Conservation (phyloP, 2,113 vertebrate species). For the Fukomys damarensis region DNA sequence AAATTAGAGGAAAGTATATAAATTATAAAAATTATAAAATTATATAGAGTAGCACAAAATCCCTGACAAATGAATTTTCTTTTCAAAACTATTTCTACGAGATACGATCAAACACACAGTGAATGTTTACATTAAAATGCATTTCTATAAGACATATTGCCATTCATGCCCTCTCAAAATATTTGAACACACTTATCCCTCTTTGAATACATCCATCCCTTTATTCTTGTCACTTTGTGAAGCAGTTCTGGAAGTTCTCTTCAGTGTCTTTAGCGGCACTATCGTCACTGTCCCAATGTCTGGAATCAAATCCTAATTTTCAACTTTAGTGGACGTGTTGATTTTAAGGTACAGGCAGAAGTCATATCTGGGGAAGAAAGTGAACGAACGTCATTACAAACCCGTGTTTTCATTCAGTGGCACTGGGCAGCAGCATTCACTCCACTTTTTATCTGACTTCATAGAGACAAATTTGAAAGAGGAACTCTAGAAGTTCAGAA, state of each 20-base stretch:
- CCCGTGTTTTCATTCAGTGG: too few species aligned
- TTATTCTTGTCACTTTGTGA: not conserved
- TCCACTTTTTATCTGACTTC: too few species aligned
- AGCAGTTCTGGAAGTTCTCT: not conserved
- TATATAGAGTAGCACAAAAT: not conserved
- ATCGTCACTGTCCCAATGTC: not conserved
- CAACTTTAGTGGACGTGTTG: not conserved
- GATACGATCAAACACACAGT: not conserved
- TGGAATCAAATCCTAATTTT: not conserved
- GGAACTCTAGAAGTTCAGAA: too few species aligned
- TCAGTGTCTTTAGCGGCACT: not conserved
- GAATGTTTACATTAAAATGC: not conserved
- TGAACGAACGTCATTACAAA: too few species aligned
- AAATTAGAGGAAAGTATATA: not conserved
- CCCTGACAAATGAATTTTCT: not conserved
- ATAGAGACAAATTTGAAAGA: too few species aligned
- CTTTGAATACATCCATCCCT: not conserved
- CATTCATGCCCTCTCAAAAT: not conserved
- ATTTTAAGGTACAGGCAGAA: too few species aligned
- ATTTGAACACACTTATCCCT: too few species aligned
- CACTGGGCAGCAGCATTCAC: too few species aligned
- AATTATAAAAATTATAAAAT: too few species aligned
- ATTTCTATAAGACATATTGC: not conserved
- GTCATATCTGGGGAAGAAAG: too few species aligned
- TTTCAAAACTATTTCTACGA: not conserved